Evolutionary conservation across 2,113 vertebrate species (phyloP), one percentile per base, ranked within the genome.

Genomic region (Chloropsis cyanopogon): DNA sequence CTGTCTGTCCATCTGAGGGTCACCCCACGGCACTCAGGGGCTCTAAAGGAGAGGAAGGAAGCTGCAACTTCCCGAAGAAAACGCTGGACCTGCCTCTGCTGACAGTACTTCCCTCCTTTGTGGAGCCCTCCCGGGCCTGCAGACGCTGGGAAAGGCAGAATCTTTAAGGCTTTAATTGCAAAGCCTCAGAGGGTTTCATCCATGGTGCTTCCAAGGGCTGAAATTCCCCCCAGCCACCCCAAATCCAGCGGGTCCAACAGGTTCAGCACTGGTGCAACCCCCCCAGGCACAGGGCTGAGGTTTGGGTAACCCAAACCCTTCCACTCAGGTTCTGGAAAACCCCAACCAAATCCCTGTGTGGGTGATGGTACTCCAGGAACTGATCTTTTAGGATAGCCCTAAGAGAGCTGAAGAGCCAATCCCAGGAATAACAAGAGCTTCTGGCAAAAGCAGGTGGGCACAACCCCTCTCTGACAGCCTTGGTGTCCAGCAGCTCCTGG

Each of bases 21-120:
- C 90, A 49, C 59, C 47, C 71, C 21, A 12, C 8, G 1, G 69
- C 41, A 0, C 25, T 3, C 19, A 0, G 69, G 82, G 72, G 56
- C 82, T 90, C 41, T 17, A 66, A 89, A 83, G 5, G 56, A 75
- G 28, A 1, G 80, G 92, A 94, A 96, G 95, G 95, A 95, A 96
- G 46, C 87, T 42, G 71, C 57, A 22, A 60, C 82, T 93, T 95
- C 94, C 89, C 46, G 37, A 31, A 84, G n/a, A 56, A 70, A 80
- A n/a, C 8, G 2, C 66, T 2, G 2, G 65, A 41, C 13, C 69
- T 59, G 88, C 82, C 12, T 29, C 65, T 1, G 39, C 56, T 42
- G 86, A 60, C 92, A 79, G 44, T 8, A 39, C 50, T 95, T 96
- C 94, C 94, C 94, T 57, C 49, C 89, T 93, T 76, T 95, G 91